Base-by-base conservation (phyloP, 1,140 invertebrate species). In the Drosophila virilis region DNA sequence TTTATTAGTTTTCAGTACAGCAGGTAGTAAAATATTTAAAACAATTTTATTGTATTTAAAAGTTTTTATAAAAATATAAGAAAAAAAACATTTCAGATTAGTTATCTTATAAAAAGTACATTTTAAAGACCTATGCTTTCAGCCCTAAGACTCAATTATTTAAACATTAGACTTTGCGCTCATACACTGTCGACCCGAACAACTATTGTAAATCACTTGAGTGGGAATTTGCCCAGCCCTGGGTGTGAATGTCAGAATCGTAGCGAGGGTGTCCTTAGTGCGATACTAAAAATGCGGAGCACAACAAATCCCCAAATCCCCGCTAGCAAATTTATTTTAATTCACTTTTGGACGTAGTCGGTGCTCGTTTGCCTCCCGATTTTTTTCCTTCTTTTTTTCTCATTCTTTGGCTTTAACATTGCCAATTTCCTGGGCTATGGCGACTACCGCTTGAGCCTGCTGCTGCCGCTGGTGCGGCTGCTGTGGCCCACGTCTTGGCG, bases 321-420 rank as follows among this genome's bases (percentile, higher is more conserved):
- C 84, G 84, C 84, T 64, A 88, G 84, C 84, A 88, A 88, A 89
- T 89, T 89, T 89, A 89, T 89, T 89, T 89, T 89, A 89, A 89
- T 89, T 89, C 84, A 88, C 84, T 89, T 88, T 88, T 88, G 80
- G 84, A 89, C 80, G 70, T 73, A 64, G 71, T 76, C 73, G 62
- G 74, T 70, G 72, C 68, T 60, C 38, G 60, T 58, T 50, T 62
- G 64, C 43, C 62, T 60, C 45, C 55, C 75, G 45, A 55, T 64
- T 22, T 60, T 17, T 52, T 52, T 52, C 43, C 33, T 58, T 28
- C 43, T 2, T 8, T 54, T 12, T 58, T 55, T 55, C 9, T 40
- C 13, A 0, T 38, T 17, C 58, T 54, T 58, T 46, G 76, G 68
- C 74, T 88, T 88, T 80, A 74, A 77, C 83, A 80, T 80, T 89